Evolutionary conservation across 2,888 invertebrate species (phyloP).

Genomic region (Syrphus vitripennis): DNA sequence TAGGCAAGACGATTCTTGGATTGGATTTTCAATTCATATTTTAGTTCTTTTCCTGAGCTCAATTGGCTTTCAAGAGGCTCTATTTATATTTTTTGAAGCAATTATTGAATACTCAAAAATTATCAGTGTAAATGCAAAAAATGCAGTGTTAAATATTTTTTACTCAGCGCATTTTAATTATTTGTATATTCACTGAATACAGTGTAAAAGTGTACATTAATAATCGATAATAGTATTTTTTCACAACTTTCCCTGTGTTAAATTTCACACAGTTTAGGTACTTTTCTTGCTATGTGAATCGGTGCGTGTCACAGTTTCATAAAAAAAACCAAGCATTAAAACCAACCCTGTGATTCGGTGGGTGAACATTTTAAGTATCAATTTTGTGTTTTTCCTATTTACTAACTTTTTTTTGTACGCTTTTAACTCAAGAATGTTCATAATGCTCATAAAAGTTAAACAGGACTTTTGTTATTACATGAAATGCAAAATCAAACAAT

Average conservation of each 20-base stretch:
- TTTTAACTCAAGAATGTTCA: background rate
- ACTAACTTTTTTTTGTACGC: background rate
- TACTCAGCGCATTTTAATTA: conserved; percentile 9
- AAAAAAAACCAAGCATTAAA: background rate
- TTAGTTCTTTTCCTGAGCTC: conserved; percentile 53
- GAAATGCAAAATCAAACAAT: background rate
- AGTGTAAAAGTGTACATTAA: conserved; percentile 35
- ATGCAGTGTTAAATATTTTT: background rate
- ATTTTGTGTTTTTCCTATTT: background rate
- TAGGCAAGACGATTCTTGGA: no score
- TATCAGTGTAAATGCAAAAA: background rate
- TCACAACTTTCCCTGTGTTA: background rate
- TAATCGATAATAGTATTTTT: background rate
- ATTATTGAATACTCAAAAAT: background rate
- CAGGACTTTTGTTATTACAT: background rate
- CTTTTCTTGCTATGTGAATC: background rate
- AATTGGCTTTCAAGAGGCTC: background rate
- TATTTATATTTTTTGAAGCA: background rate
- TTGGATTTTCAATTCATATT: conserved; percentile 25
- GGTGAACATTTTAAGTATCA: background rate
- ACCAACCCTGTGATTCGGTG: conserved; percentile 9
- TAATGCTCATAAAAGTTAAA: background rate
- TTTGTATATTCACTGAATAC: conserved; percentile 18
- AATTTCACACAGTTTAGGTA: background rate
- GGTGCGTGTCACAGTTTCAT: background rate